These are phyloP conservation scores for Noturus placidus DNA, from an alignment of 2,113 vertebrate species.

Conservation along the genomic window DNA sequence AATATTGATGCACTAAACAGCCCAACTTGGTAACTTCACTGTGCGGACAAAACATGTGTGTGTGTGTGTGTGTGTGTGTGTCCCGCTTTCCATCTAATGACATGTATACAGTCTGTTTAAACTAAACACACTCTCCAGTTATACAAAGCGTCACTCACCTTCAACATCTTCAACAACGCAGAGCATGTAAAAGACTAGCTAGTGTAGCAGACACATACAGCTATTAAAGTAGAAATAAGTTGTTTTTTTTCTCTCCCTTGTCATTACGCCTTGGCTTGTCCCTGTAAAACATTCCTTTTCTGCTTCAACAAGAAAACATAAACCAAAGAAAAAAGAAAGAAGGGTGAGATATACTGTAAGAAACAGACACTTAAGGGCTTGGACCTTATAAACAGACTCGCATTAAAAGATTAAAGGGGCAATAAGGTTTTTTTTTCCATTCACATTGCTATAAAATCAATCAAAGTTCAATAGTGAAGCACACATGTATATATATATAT, in stretches of 20 bases:
- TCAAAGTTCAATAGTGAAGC: neutral
- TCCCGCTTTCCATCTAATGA: conserved; percentile 64
- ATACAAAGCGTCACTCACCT: conserved; percentile 63
- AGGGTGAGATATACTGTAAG: neutral
- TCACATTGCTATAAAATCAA: neutral
- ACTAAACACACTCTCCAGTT: conserved; percentile 66
- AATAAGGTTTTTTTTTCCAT: neutral
- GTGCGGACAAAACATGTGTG: conserved; percentile 45
- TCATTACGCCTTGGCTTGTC: neutral
- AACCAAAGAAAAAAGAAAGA: neutral
- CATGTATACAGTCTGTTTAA: conserved; percentile 67
- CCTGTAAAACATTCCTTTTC: neutral
- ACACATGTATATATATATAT: no score
- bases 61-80: conserved; percentile 36
- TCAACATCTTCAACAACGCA: conserved; percentile 50
- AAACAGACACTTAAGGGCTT: neutral
- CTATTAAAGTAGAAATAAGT: neutral
- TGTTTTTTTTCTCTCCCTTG: neutral
- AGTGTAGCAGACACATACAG: no score
- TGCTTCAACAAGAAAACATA: neutral
- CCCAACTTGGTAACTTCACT: conserved; percentile 59
- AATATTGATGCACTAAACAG: conserved; percentile 78
- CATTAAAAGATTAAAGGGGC: neutral
- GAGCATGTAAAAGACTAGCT: neutral
- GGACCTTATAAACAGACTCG: neutral